Percentiles rank a stretch among this genome's conserved stretches.
phyloP scores from a whole-genome alignment of 2,797 vertebrate species.

The Eremophila alpestris region DNA sequence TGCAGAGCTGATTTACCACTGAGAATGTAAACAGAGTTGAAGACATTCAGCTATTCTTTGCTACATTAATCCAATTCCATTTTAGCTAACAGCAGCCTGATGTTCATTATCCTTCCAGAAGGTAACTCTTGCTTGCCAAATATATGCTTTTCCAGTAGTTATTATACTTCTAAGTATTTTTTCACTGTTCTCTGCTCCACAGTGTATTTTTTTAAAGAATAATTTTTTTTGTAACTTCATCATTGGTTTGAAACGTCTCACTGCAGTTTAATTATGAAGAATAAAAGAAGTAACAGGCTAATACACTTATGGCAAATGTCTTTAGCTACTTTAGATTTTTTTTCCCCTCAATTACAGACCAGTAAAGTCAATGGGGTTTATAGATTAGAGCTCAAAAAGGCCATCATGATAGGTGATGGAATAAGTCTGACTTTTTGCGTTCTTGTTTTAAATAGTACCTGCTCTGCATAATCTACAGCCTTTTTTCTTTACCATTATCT shows the following conservation, averaged over 20 bases:
- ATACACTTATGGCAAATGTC: background rate
- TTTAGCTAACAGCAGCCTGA: constrained; percentile 4
- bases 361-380: background rate
- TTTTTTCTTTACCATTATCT: background rate
- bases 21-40: background rate
- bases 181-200: background rate
- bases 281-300: background rate
- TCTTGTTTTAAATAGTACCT: background rate
- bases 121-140: background rate
- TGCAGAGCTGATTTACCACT: constrained; percentile 1
- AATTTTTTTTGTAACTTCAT: background rate
- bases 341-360: background rate
- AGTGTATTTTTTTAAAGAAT: background rate
- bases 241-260: background rate
- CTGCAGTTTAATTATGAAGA: background rate
- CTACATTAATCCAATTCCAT: constrained; percentile 8
- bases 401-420: background rate
- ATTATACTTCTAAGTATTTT: background rate
- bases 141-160: background rate
- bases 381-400: background rate
- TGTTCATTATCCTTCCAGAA: constrained; percentile 11
- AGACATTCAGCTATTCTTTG: background rate
- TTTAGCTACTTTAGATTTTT: background rate
- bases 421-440: background rate
- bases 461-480: background rate